phyloP scores from a whole-genome alignment of 2,797 vertebrate species.

The Pseudocheirus occidentalis region DNA sequence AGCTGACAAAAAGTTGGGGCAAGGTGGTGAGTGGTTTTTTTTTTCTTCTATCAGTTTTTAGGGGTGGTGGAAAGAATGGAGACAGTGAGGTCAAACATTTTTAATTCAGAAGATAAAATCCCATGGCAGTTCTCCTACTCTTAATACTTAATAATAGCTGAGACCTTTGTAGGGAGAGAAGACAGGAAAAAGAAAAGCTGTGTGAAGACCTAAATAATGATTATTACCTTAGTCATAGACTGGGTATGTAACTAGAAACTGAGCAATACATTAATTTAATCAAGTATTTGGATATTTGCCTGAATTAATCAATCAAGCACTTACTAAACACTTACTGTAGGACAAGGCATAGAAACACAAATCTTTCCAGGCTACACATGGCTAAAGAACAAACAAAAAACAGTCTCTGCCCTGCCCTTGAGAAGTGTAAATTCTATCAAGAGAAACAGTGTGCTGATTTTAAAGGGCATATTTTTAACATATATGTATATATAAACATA shows the following conservation, averaged over 20 bases:
- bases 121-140: background rate
- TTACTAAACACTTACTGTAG: background rate
- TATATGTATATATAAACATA: background rate
- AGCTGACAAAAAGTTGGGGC: conserved; percentile 78
- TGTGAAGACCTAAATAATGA: background rate
- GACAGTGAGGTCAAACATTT: background rate
- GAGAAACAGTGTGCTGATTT: background rate
- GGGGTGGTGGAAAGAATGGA: background rate
- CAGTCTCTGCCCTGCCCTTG: background rate
- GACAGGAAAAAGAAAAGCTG: accelerated
- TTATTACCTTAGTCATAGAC: background rate
- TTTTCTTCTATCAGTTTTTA: background rate
- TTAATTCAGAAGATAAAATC: conserved; percentile 8
- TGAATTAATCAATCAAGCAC: background rate
- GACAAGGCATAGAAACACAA: background rate
- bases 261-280: background rate
- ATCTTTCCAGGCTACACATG: background rate
- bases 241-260: background rate
- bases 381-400: background rate
- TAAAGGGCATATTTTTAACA: too few species aligned
- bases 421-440: background rate
- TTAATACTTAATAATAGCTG: background rate
- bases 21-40: conserved; percentile 65
- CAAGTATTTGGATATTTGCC: background rate
- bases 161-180: conserved; percentile 2